These are phyloP conservation scores for Mesocricetus auratus DNA, from an alignment of 2,113 vertebrate species.

Conservation along the genomic window DNA sequence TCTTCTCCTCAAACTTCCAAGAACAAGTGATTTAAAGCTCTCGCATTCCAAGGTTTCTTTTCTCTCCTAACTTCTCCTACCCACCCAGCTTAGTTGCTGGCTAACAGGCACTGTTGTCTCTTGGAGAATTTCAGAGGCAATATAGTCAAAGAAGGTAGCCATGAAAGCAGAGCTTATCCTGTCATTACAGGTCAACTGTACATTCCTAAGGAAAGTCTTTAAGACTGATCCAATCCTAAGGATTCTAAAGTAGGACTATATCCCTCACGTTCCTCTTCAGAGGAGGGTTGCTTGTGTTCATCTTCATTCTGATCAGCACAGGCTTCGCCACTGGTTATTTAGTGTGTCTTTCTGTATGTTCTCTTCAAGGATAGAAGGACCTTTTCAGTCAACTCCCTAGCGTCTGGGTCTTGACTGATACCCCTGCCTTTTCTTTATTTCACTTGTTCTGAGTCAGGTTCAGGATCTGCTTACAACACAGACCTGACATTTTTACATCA, in stretches of 20 bases:
- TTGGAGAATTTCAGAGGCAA: background rate
- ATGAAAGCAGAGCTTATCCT: background rate
- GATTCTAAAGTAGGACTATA: background rate
- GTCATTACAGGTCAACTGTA: background rate
- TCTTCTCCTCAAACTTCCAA: background rate
- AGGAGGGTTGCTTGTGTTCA: conserved; percentile 13
- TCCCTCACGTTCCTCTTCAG: background rate
- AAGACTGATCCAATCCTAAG: conserved; percentile 13
- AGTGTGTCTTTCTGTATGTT: background rate
- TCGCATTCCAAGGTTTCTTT: background rate
- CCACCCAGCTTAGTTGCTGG: background rate
- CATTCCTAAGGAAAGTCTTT: background rate
- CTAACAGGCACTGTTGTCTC: background rate
- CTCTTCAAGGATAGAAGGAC: conserved; percentile 8
- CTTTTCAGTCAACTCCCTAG: background rate
- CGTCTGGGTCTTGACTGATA: background rate
- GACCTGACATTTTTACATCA: background rate
- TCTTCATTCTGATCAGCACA: conserved; percentile 23
- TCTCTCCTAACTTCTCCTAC: background rate
- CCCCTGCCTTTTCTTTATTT: background rate
- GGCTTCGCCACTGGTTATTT: background rate
- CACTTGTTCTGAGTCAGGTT: background rate
- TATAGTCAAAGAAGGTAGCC: background rate
- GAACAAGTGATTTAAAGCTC: conserved; percentile 10
- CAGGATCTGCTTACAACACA: background rate